A percentile compares a stretch with the other conserved stretches of the same genome.
Conservation (phyloP, 2,797 vertebrate genomes). For the Sebastes taczanowskii region DNA sequence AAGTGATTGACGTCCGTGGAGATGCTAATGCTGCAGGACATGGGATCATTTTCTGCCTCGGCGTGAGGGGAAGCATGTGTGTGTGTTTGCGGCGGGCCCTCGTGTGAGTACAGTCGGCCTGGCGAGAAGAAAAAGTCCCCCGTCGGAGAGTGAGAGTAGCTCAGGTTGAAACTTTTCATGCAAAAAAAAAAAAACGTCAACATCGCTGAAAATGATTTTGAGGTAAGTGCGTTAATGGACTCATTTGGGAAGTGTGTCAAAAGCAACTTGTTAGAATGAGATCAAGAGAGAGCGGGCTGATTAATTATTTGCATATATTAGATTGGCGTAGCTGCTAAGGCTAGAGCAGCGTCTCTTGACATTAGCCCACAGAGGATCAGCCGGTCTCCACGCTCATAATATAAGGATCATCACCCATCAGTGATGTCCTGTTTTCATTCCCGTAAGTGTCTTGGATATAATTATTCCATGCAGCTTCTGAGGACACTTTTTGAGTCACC, state of each 20-base stretch:
- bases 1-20: slow-evolving; percentile 27
- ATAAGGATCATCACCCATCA: slow-evolving; percentile 36
- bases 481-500: slow-evolving; percentile 27
- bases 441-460: not conserved
- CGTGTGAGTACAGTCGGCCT: not conserved
- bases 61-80: not conserved
- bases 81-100: not conserved
- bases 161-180: slow-evolving; percentile 28
- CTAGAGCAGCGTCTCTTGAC: slow-evolving; percentile 45
- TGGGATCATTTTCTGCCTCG: slow-evolving; percentile 23
- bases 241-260: slow-evolving; percentile 69
- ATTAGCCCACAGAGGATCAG: slow-evolving; percentile 33
- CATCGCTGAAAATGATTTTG: slow-evolving; percentile 57
- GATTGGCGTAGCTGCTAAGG: slow-evolving; percentile 34
- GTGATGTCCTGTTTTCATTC: slow-evolving; percentile 14
- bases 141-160: slow-evolving; percentile 1
- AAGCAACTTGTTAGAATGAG: slow-evolving; percentile 69
- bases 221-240: slow-evolving; percentile 67
- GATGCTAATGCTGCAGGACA: slow-evolving; percentile 43
- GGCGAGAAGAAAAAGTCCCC: slow-evolving; percentile 6
- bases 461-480: slow-evolving; percentile 5
- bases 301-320: slow-evolving; percentile 76
- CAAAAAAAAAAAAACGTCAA: slow-evolving; percentile 55
- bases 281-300: slow-evolving; percentile 57
- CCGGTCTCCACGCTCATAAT: slow-evolving; percentile 16